Evolutionary conservation across 2,113 vertebrate species (phyloP).

Genomic region (Neolamprologus brichardi): DNA sequence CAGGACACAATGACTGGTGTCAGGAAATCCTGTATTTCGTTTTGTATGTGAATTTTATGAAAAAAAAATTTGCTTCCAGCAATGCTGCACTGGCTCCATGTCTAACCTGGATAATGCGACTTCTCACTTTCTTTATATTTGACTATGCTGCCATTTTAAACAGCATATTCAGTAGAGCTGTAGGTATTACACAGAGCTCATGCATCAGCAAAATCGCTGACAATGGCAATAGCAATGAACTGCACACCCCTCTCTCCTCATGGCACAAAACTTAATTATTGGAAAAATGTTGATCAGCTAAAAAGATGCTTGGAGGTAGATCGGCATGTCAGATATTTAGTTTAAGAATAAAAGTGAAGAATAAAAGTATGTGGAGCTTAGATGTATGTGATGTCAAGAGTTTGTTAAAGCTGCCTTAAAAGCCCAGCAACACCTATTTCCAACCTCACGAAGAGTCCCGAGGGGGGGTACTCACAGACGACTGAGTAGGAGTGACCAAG

Average conservation of each 20-base stretch:
- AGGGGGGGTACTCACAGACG: constrained; percentile 19
- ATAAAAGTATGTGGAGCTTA: background rate
- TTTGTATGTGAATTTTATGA: background rate
- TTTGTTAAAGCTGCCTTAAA: constrained; percentile 4
- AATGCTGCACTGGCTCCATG: background rate
- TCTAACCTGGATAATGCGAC: background rate
- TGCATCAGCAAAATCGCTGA: constrained; percentile 22
- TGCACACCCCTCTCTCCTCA: constrained; percentile 5
- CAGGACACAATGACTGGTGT: background rate
- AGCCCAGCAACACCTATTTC: constrained; percentile 11
- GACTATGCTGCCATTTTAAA: background rate
- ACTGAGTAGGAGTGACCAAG: constrained; percentile 27
- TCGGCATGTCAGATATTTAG: background rate
- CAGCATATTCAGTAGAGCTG: background rate
- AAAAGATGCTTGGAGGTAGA: constrained; percentile 1
- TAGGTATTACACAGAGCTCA: background rate
- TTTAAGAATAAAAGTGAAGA: background rate
- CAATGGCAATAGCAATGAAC: background rate
- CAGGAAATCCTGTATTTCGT: background rate
- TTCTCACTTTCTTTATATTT: background rate
- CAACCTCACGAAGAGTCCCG: constrained; percentile 13
- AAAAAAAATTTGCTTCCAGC: background rate
- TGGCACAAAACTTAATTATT: constrained; percentile 16
- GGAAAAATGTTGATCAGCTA: constrained; percentile 4
- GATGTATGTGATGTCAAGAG: background rate